A percentile compares a stretch with the other conserved stretches of the same genome.
These are phyloP conservation scores for Trialeurodes vaporariorum DNA, from an alignment of 1,140 invertebrate species.

Conservation along the genomic window DNA sequence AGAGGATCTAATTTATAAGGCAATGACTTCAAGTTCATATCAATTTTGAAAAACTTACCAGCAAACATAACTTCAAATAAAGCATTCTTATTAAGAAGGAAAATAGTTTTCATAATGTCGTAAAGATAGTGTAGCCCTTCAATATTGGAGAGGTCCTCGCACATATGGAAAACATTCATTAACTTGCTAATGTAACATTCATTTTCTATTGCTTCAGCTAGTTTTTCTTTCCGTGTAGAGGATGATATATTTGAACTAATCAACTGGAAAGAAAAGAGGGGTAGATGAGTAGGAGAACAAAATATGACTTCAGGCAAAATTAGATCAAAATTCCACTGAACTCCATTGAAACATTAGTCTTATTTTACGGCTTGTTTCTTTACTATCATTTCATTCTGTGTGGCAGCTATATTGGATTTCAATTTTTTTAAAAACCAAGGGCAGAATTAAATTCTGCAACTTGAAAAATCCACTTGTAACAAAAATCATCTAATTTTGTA, in stretches of 20 bases:
- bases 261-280: conserved; percentile 36
- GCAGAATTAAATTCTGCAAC: too few relatives aligned
- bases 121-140: conserved; percentile 92
- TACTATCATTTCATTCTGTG: too few relatives aligned
- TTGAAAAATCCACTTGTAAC: too few relatives aligned
- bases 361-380: too few relatives aligned
- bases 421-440: too few relatives aligned
- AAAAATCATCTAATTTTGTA: too few relatives aligned
- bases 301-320: too few relatives aligned
- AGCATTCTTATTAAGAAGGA: conserved; percentile 94
- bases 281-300: too few relatives aligned
- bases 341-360: too few relatives aligned
- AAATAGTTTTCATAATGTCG: conserved; percentile 98
- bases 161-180: conserved; percentile 88
- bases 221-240: conserved; percentile 83
- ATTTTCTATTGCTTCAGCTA: conserved; percentile 85
- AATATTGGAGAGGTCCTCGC: conserved; percentile 91
- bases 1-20: background rate
- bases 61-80: conserved; percentile 97
- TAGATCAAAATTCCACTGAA: too few relatives aligned
- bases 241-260: conserved; percentile 68
- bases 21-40: too few relatives aligned
- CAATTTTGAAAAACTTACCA: conserved; percentile 33
- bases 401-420: too few relatives aligned
- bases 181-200: conserved; percentile 95